Evolutionary conservation across 2,797 vertebrate species (phyloP), one percentile per base, ranked within the genome.

Genomic region (Tauraco hartlaubi): DNA sequence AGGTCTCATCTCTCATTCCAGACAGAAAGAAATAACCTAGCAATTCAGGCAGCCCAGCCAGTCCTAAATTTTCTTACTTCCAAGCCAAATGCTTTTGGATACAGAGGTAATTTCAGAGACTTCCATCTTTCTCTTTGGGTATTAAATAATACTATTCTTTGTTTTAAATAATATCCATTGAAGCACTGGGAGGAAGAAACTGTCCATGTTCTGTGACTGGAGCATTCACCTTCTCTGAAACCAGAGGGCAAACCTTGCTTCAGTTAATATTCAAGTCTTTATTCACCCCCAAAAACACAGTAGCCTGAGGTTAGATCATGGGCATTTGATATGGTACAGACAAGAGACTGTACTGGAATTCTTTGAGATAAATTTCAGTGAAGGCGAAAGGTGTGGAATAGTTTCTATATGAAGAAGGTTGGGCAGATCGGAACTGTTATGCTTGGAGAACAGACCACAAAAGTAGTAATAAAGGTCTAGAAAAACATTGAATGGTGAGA

Each of bases 111-210:
- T 44, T 39, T 66, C 85, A 82, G 63, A 35, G 35, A 21, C 51
- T 73, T 51, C 29, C 55, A 51, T 73, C 77, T 83, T 88, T 88
- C 64, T 92, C 55, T 78, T 64, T 75, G 25, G 8, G 28, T 80
- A 66, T 80, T 83, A 95, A 92, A 85, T 77, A 90, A 85, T 66
- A 48, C n/a, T 37, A 12, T 89, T 48, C 66, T 67, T 73, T 76
- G 21, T 59, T 85, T 59, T 9, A 71, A 88, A 82, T 69, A 83
- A 51, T 15, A 67, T 29, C 28, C 25, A 43, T 22, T 77, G 62
- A 80, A 86, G 23, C 23, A 75, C 75, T 55, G 21, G 21, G 52
- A 76, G 23, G 26, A 91, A 92, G 54, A 41, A 33, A 75, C 21
- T 69, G 43, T 22, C 29, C 43, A n/a, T 7, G n/a, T 75, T 94